Conservation (phyloP, 2,888 invertebrate species). For the Athalia cordata region DNA sequence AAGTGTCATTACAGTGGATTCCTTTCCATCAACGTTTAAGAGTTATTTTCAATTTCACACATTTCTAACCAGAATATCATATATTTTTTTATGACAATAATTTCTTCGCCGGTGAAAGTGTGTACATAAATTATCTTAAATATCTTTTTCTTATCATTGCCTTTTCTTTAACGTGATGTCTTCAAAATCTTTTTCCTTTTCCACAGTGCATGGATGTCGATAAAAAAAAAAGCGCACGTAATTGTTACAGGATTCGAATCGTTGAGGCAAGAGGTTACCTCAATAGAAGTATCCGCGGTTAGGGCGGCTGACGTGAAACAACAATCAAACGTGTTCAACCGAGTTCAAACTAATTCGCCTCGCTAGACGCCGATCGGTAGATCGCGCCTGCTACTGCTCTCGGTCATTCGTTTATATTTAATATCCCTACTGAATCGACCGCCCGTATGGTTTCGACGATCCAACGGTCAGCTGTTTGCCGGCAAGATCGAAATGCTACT, state of each 20-base stretch:
- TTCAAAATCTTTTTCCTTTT: no score
- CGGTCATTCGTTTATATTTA: not conserved
- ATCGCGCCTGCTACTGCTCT: slow-evolving; percentile 28
- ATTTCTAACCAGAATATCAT: no score
- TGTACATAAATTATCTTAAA: no score
- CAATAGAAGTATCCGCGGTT: not conserved
- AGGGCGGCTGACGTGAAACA: slow-evolving; percentile 15
- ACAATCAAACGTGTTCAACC: slow-evolving; percentile 21
- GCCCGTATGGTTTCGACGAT: not conserved
- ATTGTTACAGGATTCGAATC: slow-evolving; percentile 12
- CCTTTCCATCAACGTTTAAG: no score
- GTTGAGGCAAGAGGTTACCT: not conserved
- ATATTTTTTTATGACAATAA: no score
- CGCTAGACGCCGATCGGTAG: slow-evolving; percentile 20
- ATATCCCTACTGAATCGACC: slow-evolving; percentile 33
- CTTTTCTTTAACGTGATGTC: no score
- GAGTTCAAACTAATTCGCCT: slow-evolving; percentile 16
- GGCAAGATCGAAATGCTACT: not conserved
- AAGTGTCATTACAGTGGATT: no score
- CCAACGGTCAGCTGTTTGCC: not conserved
- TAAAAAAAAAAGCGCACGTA: not conserved
- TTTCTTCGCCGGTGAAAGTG: not conserved
- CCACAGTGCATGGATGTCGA: no score
- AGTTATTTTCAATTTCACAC: no score
- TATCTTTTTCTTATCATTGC: no score